phyloP scores from a whole-genome alignment of 2,888 invertebrate species.

The Leptopterna dolabrata region DNA sequence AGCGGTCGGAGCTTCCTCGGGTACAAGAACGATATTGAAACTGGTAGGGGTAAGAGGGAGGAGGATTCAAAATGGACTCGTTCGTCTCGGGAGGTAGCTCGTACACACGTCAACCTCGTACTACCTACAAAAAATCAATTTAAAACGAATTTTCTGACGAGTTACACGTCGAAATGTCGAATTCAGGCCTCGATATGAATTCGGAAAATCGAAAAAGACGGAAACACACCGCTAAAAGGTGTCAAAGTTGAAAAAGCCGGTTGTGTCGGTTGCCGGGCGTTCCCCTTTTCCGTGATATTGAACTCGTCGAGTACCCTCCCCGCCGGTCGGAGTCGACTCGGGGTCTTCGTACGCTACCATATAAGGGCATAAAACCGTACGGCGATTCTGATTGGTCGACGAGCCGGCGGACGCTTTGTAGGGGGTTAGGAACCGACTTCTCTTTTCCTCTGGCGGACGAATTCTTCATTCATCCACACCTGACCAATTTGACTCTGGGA shows the following conservation, averaged over 20 bases:
- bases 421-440: slow-evolving; percentile 18
- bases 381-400: slow-evolving; percentile 75
- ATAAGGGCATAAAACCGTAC: slow-evolving; percentile 84
- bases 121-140: not conserved
- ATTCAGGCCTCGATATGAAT: not conserved
- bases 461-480: not conserved
- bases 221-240: not conserved
- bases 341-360: slow-evolving; percentile 78
- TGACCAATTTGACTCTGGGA: too few relatives aligned
- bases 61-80: slow-evolving; percentile 25
- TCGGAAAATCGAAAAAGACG: not conserved
- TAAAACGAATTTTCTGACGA: not conserved
- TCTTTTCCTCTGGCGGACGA: not conserved
- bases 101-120: not conserved
- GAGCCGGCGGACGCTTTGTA: slow-evolving; percentile 6
- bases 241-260: slow-evolving; percentile 58
- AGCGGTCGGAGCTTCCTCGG: slow-evolving; percentile 46
- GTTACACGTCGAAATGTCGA: not conserved
- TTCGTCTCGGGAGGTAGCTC: not conserved
- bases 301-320: slow-evolving; percentile 68
- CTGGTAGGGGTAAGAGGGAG: slow-evolving; percentile 29
- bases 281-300: slow-evolving; percentile 61
- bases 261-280: slow-evolving; percentile 50
- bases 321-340: slow-evolving; percentile 68
- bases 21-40: slow-evolving; percentile 48